Conservation (phyloP, 2,888 invertebrate species). For the Bugula neritina region DNA sequence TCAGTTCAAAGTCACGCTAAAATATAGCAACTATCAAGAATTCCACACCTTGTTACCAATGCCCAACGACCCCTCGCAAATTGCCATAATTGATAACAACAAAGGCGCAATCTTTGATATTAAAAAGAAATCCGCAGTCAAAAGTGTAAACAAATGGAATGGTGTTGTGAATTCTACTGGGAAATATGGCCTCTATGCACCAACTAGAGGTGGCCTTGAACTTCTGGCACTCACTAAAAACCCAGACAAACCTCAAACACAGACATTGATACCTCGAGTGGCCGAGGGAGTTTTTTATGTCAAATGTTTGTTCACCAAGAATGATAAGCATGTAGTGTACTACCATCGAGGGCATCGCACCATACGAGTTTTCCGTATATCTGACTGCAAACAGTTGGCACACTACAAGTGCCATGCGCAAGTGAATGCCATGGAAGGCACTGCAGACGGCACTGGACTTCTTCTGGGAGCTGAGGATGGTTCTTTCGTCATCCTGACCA, state of each 20-base stretch:
- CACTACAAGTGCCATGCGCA: slow-evolving; percentile 61
- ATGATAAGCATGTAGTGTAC: slow-evolving; percentile 89
- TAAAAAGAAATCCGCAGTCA: slow-evolving; percentile 76
- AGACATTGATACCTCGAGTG: slow-evolving; percentile 77
- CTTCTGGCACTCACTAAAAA: slow-evolving; percentile 82
- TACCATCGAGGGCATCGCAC: slow-evolving; percentile 93
- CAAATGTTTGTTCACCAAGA: slow-evolving; percentile 86
- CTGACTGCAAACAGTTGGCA: slow-evolving; percentile 83
- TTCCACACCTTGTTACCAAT: slow-evolving; percentile 47
- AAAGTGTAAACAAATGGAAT: slow-evolving; percentile 84
- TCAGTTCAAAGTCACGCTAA: slow-evolving; percentile 48
- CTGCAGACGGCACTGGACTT: slow-evolving; percentile 43
- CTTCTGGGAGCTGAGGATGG: slow-evolving; percentile 89
- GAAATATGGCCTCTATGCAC: slow-evolving; percentile 85
- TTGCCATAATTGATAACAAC: slow-evolving; percentile 82
- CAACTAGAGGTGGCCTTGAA: slow-evolving; percentile 83
- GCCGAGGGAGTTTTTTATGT: slow-evolving; percentile 97
- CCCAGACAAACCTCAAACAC: slow-evolving; percentile 61
- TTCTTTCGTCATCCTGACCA: slow-evolving; percentile 80
- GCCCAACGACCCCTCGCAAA: slow-evolving; percentile 60
- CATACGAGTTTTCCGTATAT: slow-evolving; percentile 80
- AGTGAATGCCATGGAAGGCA: slow-evolving; percentile 44
- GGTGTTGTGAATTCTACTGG: slow-evolving; percentile 61
- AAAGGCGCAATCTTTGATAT: slow-evolving; percentile 81
- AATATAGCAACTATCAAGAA: slow-evolving; percentile 48